A percentile compares a stretch with the other conserved stretches of the same genome.
Conservation (phyloP, 2,113 vertebrate genomes). For the Bos indicus region DNA sequence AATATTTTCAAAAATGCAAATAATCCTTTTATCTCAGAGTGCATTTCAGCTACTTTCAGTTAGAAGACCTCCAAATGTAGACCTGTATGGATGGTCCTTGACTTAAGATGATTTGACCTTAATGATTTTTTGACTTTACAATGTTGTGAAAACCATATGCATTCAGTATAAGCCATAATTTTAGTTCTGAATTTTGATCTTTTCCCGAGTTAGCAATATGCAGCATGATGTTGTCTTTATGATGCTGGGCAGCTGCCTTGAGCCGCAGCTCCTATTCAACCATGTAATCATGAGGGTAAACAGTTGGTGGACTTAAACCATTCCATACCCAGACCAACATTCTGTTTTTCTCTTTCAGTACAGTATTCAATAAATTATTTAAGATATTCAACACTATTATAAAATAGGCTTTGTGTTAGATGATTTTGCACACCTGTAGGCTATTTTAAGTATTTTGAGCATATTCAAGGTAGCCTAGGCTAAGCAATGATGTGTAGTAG, state of each 20-base stretch:
- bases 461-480: background rate
- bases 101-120: background rate
- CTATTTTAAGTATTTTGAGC: background rate
- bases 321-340: background rate
- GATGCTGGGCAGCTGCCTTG: background rate
- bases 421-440: background rate
- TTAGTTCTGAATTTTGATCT: background rate
- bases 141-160: background rate
- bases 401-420: background rate
- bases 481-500: background rate
- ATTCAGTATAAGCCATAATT: background rate
- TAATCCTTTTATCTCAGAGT: background rate
- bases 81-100: background rate
- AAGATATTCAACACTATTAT: background rate
- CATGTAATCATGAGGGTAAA: background rate
- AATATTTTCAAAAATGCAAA: constrained; percentile 14
- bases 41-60: background rate
- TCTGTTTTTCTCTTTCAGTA: background rate
- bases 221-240: background rate
- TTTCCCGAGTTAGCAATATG: background rate
- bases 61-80: background rate
- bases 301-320: background rate
- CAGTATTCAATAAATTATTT: background rate
- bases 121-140: background rate
- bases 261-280: background rate